Percentiles rank a stretch among this genome's conserved stretches.
Evolutionary conservation across 2,797 vertebrate species (phyloP).

Genomic region (Dendrocincla tyrannina): DNA sequence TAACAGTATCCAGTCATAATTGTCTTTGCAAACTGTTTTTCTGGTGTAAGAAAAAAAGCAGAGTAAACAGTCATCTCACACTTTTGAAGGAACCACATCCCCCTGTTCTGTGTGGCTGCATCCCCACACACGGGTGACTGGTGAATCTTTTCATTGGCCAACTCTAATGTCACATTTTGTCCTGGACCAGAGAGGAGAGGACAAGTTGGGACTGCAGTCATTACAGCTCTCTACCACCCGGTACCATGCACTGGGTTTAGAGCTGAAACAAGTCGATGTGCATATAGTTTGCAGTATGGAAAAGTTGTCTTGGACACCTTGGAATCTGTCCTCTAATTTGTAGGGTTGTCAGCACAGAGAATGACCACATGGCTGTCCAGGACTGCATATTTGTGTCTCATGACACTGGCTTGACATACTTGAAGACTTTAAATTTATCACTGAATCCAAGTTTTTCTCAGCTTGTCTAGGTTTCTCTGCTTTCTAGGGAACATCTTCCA

Average conservation of each 20-base stretch:
- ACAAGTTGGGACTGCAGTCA: not conserved
- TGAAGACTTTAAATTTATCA: not conserved
- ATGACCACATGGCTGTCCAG: not conserved
- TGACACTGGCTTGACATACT: not conserved
- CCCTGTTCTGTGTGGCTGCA: not conserved
- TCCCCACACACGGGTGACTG: fast-evolving
- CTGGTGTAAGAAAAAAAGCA: not conserved
- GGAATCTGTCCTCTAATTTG: not conserved
- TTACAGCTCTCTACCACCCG: not conserved
- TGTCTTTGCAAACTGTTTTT: not conserved
- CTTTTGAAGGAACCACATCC: not conserved
- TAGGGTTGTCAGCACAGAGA: not conserved
- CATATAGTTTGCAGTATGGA: not conserved
- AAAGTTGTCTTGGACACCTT: not conserved
- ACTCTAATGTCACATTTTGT: not conserved
- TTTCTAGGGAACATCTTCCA: not conserved
- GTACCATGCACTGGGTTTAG: not conserved
- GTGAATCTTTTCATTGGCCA: not conserved
- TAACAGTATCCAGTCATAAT: not conserved
- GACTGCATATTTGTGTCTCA: not conserved
- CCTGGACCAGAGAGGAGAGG: not conserved
- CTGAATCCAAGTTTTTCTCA: not conserved
- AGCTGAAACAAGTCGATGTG: not conserved
- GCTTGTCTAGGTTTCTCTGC: not conserved
- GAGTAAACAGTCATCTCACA: not conserved